A percentile compares a stretch with the other conserved stretches of the same genome.
Conservation (phyloP, 2,888 invertebrate genomes). For the Nasonia oneida region DNA sequence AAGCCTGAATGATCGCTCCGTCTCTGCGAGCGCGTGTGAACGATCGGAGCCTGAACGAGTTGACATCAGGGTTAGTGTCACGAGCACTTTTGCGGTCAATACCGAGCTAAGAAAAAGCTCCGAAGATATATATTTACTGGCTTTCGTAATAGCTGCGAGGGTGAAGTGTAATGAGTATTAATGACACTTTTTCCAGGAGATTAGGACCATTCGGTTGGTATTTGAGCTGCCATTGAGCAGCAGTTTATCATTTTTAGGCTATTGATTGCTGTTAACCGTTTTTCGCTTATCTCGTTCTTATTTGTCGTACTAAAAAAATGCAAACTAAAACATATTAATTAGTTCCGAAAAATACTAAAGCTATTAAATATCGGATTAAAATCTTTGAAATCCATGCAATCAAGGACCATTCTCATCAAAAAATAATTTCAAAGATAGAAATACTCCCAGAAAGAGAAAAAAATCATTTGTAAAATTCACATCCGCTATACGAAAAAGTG, state of each 20-base stretch:
- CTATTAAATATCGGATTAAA: too few species aligned
- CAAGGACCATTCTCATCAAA: too few species aligned
- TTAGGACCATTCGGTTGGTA: not conserved
- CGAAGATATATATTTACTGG: not conserved
- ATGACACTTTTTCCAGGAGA: constrained; percentile 1
- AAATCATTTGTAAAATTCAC: not conserved
- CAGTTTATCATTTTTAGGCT: not conserved
- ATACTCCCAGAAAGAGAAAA: too few species aligned
- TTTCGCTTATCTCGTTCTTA: not conserved
- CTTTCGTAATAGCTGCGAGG: not conserved
- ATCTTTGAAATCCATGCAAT: too few species aligned
- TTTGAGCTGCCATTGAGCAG: not conserved
- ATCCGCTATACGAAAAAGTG: not conserved
- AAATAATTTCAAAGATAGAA: too few species aligned
- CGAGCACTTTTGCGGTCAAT: constrained; percentile 3
- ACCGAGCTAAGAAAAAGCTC: not conserved
- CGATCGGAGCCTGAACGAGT: not conserved
- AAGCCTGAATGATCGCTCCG: not conserved
- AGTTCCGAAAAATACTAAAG: too few species aligned
- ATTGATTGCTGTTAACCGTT: not conserved
- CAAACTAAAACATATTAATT: too few species aligned
- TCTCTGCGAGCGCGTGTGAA: not conserved
- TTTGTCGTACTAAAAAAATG: too few species aligned
- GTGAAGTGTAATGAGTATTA: not conserved
- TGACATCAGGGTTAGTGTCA: constrained; percentile 39